Conservation (phyloP, 2,888 invertebrate species). For the Apotomis turbidana region DNA sequence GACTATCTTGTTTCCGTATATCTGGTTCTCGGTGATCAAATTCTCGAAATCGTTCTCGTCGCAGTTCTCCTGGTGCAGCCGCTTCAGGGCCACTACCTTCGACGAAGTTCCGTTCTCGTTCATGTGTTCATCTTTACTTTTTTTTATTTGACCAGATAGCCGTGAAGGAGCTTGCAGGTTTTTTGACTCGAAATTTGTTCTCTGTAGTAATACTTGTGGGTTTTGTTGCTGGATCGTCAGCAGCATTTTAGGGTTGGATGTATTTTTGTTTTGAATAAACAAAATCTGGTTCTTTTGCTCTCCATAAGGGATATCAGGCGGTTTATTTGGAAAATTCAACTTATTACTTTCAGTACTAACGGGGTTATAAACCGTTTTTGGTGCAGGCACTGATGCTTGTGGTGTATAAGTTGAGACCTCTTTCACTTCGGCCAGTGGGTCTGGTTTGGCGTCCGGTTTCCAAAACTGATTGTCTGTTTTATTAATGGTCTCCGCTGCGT, state of each 20-base stretch:
- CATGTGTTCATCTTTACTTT: conserved; percentile 71
- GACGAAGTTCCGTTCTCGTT: conserved; percentile 64
- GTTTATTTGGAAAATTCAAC: conserved; percentile 60
- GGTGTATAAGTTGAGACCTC: conserved; percentile 48
- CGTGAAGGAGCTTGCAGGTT: conserved; percentile 80
- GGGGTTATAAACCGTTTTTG: conserved; percentile 61
- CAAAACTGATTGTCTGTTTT: conserved; percentile 66
- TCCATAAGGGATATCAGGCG: conserved; percentile 59
- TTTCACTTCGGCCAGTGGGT: conserved; percentile 54
- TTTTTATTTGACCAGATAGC: conserved; percentile 71
- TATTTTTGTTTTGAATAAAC: conserved; percentile 71
- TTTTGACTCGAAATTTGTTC: conserved; percentile 74
- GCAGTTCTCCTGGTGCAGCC: conserved; percentile 76
- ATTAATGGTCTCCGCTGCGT: conserved; percentile 70
- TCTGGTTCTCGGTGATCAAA: conserved; percentile 82
- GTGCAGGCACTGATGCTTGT: conserved; percentile 44
- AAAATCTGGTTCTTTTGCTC: conserved; percentile 75
- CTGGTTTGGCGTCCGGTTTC: conserved; percentile 60
- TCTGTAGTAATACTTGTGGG: conserved; percentile 70
- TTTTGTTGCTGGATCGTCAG: conserved; percentile 71
- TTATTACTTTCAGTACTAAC: conserved; percentile 63
- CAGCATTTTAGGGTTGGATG: conserved; percentile 69
- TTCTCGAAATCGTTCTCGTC: conserved; percentile 83
- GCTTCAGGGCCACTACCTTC: conserved; percentile 78
- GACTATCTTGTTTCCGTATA: conserved; percentile 82